These are phyloP conservation scores for Apamea anceps DNA, from an alignment of 2,888 invertebrate genomes.

Conservation along the genomic window DNA sequence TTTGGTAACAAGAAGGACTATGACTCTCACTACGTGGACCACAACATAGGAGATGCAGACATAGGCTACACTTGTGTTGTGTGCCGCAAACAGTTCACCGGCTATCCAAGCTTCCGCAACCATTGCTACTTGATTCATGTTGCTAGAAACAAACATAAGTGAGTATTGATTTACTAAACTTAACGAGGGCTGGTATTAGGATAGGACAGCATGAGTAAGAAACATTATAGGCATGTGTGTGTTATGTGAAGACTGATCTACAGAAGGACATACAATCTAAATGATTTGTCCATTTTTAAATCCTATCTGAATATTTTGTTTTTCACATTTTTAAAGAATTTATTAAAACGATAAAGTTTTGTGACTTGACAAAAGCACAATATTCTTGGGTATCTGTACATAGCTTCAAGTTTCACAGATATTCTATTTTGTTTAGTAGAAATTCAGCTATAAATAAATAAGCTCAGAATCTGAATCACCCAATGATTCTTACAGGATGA, in stretches of 20 bases:
- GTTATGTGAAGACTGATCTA: not conserved
- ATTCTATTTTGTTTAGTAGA: not conserved
- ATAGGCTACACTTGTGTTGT: constrained; percentile 90
- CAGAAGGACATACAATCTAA: not conserved
- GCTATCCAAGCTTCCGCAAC: constrained; percentile 90
- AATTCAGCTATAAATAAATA: constrained; percentile 44
- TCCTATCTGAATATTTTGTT: not conserved
- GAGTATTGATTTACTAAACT: constrained; percentile 65
- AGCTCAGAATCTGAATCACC: constrained; percentile 34
- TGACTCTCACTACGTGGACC: constrained; percentile 88
- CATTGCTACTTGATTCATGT: constrained; percentile 91
- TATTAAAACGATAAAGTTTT: not conserved
- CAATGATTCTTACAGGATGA: constrained; percentile 33
- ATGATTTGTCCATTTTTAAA: not conserved
- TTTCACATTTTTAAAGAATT: not conserved
- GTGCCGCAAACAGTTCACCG: constrained; percentile 88
- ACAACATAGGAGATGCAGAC: constrained; percentile 74
- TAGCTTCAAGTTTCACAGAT: not conserved
- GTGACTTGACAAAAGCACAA: not conserved
- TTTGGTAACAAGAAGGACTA: constrained; percentile 88
- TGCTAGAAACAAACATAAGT: constrained; percentile 90
- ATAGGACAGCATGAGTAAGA: not conserved
- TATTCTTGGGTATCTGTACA: not conserved
- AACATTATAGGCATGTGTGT: not conserved
- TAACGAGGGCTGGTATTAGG: not conserved